Evolutionary conservation across 1,140 invertebrate genomes (phyloP).

Genomic region (Drosophila burlai): DNA sequence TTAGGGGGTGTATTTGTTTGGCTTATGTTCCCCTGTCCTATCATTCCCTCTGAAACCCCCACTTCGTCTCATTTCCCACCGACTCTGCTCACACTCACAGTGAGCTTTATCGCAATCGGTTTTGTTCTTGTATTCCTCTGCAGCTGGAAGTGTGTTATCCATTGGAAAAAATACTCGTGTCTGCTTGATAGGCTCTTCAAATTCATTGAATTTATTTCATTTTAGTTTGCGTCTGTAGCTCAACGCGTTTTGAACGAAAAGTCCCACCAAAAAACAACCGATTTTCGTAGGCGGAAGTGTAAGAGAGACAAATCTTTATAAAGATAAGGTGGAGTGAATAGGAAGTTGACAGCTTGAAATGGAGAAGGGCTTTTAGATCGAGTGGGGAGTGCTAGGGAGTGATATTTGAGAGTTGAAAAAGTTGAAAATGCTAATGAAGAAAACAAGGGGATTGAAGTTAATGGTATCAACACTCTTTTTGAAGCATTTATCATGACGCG

Average conservation of each 20-base stretch:
- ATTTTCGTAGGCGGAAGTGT: constrained; percentile 68
- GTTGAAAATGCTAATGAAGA: neutral
- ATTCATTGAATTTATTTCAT: constrained; percentile 46
- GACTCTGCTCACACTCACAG: constrained; percentile 32
- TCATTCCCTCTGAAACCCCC: neutral
- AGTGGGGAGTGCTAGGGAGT: constrained; percentile 3
- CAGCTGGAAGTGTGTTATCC: constrained; percentile 55
- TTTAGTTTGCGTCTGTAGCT: constrained; percentile 68
- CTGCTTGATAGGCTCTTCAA: constrained; percentile 37
- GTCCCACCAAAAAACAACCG: constrained; percentile 14
- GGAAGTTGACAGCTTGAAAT: constrained; percentile 42
- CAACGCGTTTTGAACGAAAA: constrained; percentile 42
- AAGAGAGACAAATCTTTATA: constrained; percentile 28
- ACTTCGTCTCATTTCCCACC: constrained; percentile 26
- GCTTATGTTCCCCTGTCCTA: constrained; percentile 23
- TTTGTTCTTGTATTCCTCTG: constrained; percentile 57
- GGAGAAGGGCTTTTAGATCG: constrained; percentile 9
- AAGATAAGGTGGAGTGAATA: constrained; percentile 35
- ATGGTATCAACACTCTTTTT: constrained; percentile 11
- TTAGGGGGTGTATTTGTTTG: constrained; percentile 68
- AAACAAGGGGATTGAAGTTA: neutral
- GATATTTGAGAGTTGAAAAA: constrained; percentile 12
- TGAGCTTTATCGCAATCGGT: constrained; percentile 49
- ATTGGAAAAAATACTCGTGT: constrained; percentile 48
- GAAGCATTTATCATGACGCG: neutral